These are phyloP conservation scores for Dasysyrphus albostriatus DNA, from an alignment of 2,888 invertebrate genomes.

Conservation along the genomic window DNA sequence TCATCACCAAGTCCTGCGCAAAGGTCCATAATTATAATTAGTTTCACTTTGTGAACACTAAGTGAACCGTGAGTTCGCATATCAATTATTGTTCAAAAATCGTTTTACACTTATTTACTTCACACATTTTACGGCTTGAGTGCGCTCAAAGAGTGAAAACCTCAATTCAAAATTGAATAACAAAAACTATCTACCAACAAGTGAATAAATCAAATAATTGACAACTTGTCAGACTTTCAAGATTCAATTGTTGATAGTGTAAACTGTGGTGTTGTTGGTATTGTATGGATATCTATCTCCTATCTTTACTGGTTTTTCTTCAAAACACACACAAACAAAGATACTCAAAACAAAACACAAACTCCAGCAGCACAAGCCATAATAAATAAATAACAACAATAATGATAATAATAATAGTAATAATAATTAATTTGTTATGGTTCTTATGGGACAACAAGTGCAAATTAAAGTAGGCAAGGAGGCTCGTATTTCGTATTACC, in stretches of 20 bases:
- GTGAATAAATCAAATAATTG: constrained; percentile 28
- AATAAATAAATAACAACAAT: neutral
- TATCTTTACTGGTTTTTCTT: too few species aligned
- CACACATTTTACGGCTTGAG: neutral
- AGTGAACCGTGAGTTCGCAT: constrained; percentile 69
- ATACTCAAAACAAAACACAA: too few species aligned
- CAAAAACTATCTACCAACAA: constrained; percentile 16
- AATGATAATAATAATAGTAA: neutral
- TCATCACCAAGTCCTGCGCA: constrained; percentile 35
- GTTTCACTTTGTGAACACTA: constrained; percentile 71
- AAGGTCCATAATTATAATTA: constrained; percentile 53
- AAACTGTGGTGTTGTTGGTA: neutral
- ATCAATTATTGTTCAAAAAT: constrained; percentile 54
- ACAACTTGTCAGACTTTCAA: constrained; percentile 58
- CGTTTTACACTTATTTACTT: constrained; percentile 3
- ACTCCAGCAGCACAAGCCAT: neutral
- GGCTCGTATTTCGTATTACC: constrained; percentile 58
- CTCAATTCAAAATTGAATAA: constrained; percentile 8
- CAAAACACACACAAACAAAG: neutral
- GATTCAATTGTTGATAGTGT: constrained; percentile 56
- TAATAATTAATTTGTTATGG: constrained; percentile 42
- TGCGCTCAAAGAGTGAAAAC: constrained; percentile 44
- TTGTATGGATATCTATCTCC: too few species aligned
- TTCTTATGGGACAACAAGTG: constrained; percentile 52
- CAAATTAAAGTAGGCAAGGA: constrained; percentile 15